phyloP scores from a whole-genome alignment of 2,113 vertebrate genomes.

The Microcebus ravelobensis region DNA sequence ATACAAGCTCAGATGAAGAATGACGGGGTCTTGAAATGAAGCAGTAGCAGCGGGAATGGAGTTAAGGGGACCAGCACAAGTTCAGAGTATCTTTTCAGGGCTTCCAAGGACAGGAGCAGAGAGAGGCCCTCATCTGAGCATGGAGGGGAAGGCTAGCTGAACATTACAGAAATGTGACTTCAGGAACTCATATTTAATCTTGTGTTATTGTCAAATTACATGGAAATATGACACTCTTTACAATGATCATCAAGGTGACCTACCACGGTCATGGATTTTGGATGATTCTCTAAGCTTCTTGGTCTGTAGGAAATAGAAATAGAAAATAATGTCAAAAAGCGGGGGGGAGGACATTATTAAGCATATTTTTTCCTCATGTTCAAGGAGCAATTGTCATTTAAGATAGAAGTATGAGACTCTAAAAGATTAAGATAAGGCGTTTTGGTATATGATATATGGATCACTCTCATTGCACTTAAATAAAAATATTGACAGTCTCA shows the following conservation, averaged over 20 bases:
- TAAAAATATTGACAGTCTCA: neutral
- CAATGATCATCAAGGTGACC: neutral
- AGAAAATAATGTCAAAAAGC: neutral
- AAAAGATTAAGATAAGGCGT: slow-evolving; percentile 13
- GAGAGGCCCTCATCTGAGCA: neutral
- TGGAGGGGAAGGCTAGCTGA: neutral
- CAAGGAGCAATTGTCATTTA: neutral
- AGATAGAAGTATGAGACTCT: neutral
- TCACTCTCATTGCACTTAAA: neutral
- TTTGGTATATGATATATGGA: neutral
- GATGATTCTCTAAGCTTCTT: slow-evolving; percentile 60
- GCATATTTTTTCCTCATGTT: neutral
- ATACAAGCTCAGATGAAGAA: neutral
- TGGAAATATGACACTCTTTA: slow-evolving; percentile 44
- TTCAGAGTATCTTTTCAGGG: neutral
- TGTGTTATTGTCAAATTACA: neutral
- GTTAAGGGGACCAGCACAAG: neutral
- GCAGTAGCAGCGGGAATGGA: neutral
- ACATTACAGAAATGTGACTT: neutral
- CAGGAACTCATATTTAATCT: neutral
- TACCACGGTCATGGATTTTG: slow-evolving; percentile 46
- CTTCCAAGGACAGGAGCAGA: neutral
- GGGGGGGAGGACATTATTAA: neutral
- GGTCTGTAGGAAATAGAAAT: slow-evolving; percentile 50
- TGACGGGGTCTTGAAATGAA: neutral